Percentiles rank a stretch among this genome's conserved stretches.
These are phyloP conservation scores for Austrofundulus limnaeus DNA, from an alignment of 2,113 vertebrate genomes.

Conservation along the genomic window DNA sequence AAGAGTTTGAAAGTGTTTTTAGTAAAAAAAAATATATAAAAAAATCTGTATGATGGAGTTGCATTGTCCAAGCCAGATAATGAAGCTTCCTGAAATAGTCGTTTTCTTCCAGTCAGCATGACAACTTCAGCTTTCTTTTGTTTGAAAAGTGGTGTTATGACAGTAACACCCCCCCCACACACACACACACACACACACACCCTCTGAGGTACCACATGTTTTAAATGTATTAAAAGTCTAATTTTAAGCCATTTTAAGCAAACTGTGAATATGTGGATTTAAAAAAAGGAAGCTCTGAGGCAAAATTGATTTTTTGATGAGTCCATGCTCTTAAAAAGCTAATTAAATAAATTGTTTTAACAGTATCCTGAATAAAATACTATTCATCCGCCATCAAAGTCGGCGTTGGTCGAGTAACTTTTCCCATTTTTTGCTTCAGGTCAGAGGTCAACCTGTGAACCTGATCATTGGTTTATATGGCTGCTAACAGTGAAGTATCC, in stretches of 20 bases:
- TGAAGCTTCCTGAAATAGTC: background rate
- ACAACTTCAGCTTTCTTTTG: background rate
- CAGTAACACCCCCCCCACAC: background rate
- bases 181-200: no score
- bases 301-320: background rate
- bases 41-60: background rate
- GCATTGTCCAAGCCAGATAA: background rate
- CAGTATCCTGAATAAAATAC: background rate
- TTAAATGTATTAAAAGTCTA: no score
- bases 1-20: no score
- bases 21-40: background rate
- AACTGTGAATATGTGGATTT: background rate
- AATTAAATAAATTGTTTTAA: background rate
- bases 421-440: slow-evolving; percentile 11
- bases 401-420: background rate
- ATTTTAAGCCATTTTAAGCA: background rate
- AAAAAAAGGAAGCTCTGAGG: background rate
- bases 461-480: slow-evolving; percentile 17
- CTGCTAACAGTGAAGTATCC: slow-evolving; percentile 31
- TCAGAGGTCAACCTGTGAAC: slow-evolving; percentile 32
- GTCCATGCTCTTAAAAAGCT: background rate
- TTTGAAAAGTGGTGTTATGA: background rate
- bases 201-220: background rate
- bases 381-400: background rate
- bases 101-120: background rate